These are phyloP conservation scores for Panurus biarmicus DNA, from an alignment of 2,113 vertebrate species.

Conservation along the genomic window DNA sequence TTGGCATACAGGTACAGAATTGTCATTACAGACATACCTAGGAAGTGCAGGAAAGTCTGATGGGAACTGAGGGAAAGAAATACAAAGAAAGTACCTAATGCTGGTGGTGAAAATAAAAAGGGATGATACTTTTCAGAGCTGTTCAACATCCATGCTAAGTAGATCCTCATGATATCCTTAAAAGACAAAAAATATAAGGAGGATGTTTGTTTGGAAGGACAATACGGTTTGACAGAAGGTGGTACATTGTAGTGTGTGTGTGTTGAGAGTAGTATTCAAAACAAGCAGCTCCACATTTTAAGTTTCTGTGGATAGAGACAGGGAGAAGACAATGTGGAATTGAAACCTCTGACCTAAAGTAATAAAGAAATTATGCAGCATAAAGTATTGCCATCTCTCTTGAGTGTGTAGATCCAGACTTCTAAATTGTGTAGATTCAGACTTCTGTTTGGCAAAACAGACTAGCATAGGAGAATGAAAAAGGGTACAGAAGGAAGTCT, in stretches of 20 bases:
- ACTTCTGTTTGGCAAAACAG: not conserved
- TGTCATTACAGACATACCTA: not conserved
- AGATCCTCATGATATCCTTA: not conserved
- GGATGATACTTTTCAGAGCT: not conserved
- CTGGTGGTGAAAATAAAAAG: not conserved
- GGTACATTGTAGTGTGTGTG: accelerated
- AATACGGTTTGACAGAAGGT: not conserved
- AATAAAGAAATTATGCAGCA: not conserved
- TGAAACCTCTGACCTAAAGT: not conserved
- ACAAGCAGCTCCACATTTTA: not conserved
- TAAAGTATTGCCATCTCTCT: not conserved
- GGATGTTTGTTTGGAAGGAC: not conserved
- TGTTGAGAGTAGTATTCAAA: not conserved
- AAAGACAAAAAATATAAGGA: not conserved
- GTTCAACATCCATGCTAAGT: not conserved
- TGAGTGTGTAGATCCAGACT: not conserved
- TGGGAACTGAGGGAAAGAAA: not conserved
- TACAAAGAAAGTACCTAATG: not conserved
- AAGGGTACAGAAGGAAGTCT: not conserved
- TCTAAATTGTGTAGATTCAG: not conserved
- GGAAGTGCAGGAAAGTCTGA: not conserved
- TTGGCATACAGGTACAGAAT: accelerated
- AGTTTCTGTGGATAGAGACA: not conserved
- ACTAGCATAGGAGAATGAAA: not conserved
- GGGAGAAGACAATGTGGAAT: not conserved